Evolutionary conservation across 1,140 invertebrate genomes (phyloP), one percentile per base, ranked within the genome.

Genomic region (Lordiphosa stackelbergi): DNA sequence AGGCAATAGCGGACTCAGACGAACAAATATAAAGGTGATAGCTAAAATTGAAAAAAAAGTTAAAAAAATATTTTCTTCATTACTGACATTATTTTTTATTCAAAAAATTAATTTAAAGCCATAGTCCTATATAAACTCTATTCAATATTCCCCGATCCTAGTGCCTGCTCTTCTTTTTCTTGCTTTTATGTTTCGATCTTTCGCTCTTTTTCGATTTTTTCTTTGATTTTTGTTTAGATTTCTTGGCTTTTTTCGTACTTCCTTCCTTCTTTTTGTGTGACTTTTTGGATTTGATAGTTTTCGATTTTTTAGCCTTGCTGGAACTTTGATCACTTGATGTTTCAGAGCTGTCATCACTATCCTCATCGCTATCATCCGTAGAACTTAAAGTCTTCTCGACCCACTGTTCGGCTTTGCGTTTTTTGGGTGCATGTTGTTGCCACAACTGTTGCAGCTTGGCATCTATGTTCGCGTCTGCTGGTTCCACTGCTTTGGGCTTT

Each of bases 181-280:
- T 83, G 1, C 57, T 10, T 11, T 83, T 83, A 35, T 66, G 64
- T 31, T 57, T 68, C n/a, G 68, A 51, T 53, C 61, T 72, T 2
- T 83, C 86, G 22, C 63, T 65, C 60, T 86, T 87, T 16, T 81
- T 85, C 1, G 85, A 73, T 45, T 85, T 87, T 58, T 85, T 84
- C 59, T 88, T 81, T 0, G 48, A 24, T 11, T 81, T 81, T 7
- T 62, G 37, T 31, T 81, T 73, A 0, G 74, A 57, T 55, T 75
- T 71, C 41, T 74, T 83, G 2, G 71, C 60, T 43, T 79, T 85
- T 40, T 85, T 85, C 3, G 66, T 57, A 13, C 58, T 60, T 11
- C 51, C 51, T 11, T 16, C 16, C 16, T 16, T 16, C 16, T 49
- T 78, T 9, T 77, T 77, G 35, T 85, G 83, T 2, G 69, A 57